Evolutionary conservation across 2,113 vertebrate species (phyloP).

Genomic region (Eurystomus gularis): DNA sequence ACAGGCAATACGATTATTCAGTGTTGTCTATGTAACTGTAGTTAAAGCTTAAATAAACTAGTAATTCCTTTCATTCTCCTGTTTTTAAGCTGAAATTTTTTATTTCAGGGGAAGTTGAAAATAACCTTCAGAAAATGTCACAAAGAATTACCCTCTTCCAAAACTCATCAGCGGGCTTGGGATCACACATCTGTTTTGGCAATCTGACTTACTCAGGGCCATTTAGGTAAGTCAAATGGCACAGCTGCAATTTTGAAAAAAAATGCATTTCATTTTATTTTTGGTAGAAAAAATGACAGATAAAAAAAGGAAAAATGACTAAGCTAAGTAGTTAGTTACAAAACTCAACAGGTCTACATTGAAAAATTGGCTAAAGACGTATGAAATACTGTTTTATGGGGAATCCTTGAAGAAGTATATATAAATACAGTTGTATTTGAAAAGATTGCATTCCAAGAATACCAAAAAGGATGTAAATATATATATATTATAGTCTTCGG

Average conservation of each 20-base stretch:
- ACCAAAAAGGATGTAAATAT: background rate
- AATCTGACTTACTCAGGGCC: background rate
- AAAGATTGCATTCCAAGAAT: background rate
- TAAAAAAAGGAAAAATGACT: background rate
- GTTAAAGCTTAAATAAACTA: background rate
- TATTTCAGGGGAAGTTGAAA: background rate
- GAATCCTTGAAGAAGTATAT: background rate
- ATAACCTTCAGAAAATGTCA: background rate
- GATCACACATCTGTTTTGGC: background rate
- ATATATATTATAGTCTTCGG: background rate
- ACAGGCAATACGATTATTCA: background rate
- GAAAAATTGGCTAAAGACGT: background rate
- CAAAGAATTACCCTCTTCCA: background rate
- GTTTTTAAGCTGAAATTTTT: background rate
- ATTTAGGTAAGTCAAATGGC: background rate
- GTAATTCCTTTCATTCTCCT: background rate
- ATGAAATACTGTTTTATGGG: background rate
- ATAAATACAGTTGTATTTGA: background rate
- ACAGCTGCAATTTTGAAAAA: background rate
- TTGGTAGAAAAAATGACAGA: background rate
- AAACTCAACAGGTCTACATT: background rate
- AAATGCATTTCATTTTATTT: background rate
- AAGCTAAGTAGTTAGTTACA: background rate
- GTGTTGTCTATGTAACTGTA: background rate
- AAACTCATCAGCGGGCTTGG: background rate